Evolutionary conservation across 2,888 invertebrate species (phyloP).

Genomic region (Nowickia ferox): DNA sequence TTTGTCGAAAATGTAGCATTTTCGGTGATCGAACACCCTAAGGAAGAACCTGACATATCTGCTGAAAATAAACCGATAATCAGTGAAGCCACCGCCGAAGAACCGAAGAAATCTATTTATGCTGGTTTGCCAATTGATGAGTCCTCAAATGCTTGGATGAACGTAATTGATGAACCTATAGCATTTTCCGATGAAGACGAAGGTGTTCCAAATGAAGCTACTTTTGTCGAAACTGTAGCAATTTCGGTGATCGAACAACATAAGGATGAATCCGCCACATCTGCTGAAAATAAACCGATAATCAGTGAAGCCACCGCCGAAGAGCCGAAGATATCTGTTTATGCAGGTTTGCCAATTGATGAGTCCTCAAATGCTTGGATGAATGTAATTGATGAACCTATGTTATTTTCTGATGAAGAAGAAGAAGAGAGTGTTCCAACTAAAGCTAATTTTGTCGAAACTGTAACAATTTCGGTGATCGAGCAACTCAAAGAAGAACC

Average conservation of each 20-base stretch:
- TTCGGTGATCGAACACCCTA: neutral
- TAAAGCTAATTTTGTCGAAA: conserved; percentile 19
- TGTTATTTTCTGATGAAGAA: too few species aligned
- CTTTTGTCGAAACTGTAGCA: neutral
- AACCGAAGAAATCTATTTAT: conserved; percentile 74
- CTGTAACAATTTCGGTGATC: conserved; percentile 22
- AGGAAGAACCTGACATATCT: conserved; percentile 12
- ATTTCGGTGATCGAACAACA: neutral
- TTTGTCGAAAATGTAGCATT: conserved; percentile 58
- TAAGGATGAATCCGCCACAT: neutral
- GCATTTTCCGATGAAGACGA: conserved; percentile 79
- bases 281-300: neutral
- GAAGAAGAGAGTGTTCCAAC: neutral
- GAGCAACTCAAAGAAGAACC: conserved; percentile 59
- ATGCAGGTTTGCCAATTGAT: conserved; percentile 79
- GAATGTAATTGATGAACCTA: conserved; percentile 80
- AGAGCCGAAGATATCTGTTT: conserved; percentile 65
- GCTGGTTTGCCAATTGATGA: conserved; percentile 80
- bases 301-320: neutral
- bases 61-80: neutral
- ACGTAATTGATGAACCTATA: conserved; percentile 80
- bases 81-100: conserved; percentile 13
- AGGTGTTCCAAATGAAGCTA: conserved; percentile 19
- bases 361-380: conserved; percentile 80
- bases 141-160: conserved; percentile 79